Evolutionary conservation across 2,888 invertebrate genomes (phyloP), one percentile per base, ranked within the genome.

Genomic region (Argyresthia albistria): DNA sequence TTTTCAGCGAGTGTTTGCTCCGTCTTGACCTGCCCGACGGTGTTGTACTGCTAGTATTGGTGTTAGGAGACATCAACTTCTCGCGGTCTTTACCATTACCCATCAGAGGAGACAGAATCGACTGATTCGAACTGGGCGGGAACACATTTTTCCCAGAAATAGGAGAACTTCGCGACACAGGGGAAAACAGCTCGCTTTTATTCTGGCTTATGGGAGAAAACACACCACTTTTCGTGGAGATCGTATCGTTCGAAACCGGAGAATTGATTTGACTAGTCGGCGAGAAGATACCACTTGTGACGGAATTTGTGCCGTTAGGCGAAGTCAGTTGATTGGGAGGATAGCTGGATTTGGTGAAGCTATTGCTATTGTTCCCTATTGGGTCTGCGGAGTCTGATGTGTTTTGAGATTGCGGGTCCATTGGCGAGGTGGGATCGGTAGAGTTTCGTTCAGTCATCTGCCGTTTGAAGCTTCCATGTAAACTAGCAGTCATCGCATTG

Each of bases 391-490:
- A 80, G 58, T 84, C 80, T 8, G 81, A 77, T 52, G 79, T 79
- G 60, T 83, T 76, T 60, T 83, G 80, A 62, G 81, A 79, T 62
- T 80, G 80, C 53, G 66, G 66, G 60, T 83, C 86, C 60, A 70
- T 66, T 51, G 74, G 90, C 42, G 88, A 88, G 68, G 73, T 79
- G 36, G 76, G 68, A 55, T 83, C 86, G 47, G 71, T 66, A 58
- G 65, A 65, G 62, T 73, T 76, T 60, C 79, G 77, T 70, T 90
- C 83, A 61, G 80, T 79, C 60, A 89, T 88, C 70, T 90, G 89
- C 61, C 88, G 75, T 75, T 89, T 89, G 71, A 90, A 89, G 75
- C 91, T 92, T 61, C 91, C 91, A 73, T 92, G 91, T 63, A 92
- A 80, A 67, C 76, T 92, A 60, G 91, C 90, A 57, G 92, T 86